Percentiles rank a stretch among this genome's conserved stretches.
These are phyloP conservation scores for Campaea margaritaria DNA, from an alignment of 2,888 invertebrate genomes.

Conservation along the genomic window DNA sequence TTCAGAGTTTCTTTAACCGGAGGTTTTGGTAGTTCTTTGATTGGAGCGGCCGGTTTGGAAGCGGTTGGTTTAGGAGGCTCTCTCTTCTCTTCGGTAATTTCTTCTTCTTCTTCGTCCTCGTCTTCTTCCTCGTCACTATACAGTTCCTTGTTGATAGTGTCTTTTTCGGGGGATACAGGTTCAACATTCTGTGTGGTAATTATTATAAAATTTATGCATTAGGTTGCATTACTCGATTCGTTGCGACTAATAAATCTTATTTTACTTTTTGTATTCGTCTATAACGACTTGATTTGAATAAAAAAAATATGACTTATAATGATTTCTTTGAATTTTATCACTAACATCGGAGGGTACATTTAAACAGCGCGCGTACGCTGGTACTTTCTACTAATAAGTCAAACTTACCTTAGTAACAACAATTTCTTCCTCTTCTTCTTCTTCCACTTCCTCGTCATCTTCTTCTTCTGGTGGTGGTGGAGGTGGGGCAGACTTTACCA, in stretches of 20 bases:
- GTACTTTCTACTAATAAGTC: neutral
- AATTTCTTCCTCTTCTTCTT: slow-evolving; percentile 52
- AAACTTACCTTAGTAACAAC: slow-evolving; percentile 49
- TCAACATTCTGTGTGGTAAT: slow-evolving; percentile 54
- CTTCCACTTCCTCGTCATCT: slow-evolving; percentile 61
- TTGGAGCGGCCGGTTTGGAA: slow-evolving; percentile 19
- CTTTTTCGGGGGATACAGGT: slow-evolving; percentile 40
- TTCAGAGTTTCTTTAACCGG: slow-evolving; percentile 54
- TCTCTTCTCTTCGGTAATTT: slow-evolving; percentile 51
- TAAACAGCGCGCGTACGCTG: neutral
- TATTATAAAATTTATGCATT: neutral
- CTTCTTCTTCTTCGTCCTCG: slow-evolving; percentile 61
- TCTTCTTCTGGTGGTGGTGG: slow-evolving; percentile 55
- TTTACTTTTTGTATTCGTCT: too few species aligned
- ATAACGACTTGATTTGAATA: too few species aligned
- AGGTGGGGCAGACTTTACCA: slow-evolving; percentile 44
- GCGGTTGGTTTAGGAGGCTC: slow-evolving; percentile 13
- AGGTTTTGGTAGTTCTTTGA: slow-evolving; percentile 44
- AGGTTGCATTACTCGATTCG: too few species aligned
- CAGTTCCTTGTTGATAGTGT: slow-evolving; percentile 62
- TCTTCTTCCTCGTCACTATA: slow-evolving; percentile 72
- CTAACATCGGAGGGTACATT: neutral
- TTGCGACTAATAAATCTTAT: too few species aligned
- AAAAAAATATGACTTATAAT: too few species aligned
- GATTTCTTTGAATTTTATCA: too few species aligned